A percentile compares a stretch with the other conserved stretches of the same genome.
Evolutionary conservation across 1,140 invertebrate genomes (phyloP).

Genomic region (Anastatus disparis): DNA sequence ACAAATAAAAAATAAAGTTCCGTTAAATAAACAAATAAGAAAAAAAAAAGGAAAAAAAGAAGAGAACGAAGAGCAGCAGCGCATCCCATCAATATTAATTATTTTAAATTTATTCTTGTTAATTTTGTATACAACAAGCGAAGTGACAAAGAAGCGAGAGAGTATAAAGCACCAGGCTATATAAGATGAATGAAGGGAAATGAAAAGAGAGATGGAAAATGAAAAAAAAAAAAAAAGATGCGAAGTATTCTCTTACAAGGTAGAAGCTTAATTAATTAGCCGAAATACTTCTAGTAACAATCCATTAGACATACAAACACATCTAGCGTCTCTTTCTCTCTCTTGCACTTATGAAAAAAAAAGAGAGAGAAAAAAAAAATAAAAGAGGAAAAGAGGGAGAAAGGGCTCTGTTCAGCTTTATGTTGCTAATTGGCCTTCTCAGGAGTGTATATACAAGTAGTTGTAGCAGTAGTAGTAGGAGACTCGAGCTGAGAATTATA

Average conservation of each 20-base stretch:
- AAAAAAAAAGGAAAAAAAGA: too few relatives aligned
- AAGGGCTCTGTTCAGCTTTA: conserved; percentile 55
- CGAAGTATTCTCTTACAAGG: too few relatives aligned
- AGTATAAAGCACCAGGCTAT: too few relatives aligned
- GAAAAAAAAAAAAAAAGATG: conserved; percentile 46
- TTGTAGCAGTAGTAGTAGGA: conserved; percentile 45
- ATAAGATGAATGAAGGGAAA: conserved; percentile 14
- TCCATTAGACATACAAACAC: conserved; percentile 68
- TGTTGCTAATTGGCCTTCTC: conserved; percentile 68
- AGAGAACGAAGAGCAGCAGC: too few relatives aligned
- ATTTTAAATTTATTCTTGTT: not conserved
- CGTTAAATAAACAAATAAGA: too few relatives aligned
- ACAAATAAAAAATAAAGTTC: too few relatives aligned
- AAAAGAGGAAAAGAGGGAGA: conserved; percentile 37
- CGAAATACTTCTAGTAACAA: conserved; percentile 68
- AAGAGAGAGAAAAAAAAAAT: too few relatives aligned
- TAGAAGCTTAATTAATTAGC: conserved; percentile 67
- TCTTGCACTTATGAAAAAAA: too few relatives aligned
- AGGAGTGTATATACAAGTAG: too few relatives aligned
- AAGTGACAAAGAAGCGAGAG: conserved; percentile 28
- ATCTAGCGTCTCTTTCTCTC: too few relatives aligned
- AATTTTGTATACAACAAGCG: not conserved
- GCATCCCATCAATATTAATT: too few relatives aligned
- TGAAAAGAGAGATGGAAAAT: conserved; percentile 38
- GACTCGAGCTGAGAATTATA: conserved; percentile 63